Percentiles rank a stretch among this genome's conserved stretches.
Conservation (phyloP, 2,888 invertebrate genomes). For the Brenthis hecate region DNA sequence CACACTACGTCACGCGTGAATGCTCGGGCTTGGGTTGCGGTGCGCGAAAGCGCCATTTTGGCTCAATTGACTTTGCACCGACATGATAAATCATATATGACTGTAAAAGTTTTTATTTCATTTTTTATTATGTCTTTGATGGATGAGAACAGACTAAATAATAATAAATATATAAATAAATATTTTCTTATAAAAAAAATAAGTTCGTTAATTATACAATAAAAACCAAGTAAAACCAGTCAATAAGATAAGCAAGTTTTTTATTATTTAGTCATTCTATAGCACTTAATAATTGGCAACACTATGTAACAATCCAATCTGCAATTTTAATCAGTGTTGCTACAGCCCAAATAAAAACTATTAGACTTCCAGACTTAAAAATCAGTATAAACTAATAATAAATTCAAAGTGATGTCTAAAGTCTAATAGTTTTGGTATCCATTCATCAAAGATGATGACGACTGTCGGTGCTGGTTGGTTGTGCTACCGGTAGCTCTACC, state of each 20-base stretch:
- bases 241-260: neutral
- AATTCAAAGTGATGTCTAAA: no score
- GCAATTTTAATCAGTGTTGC: constrained; percentile 38
- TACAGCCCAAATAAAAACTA: constrained; percentile 24
- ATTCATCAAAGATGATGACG: constrained; percentile 26
- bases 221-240: no score
- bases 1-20: constrained; percentile 77
- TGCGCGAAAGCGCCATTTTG: constrained; percentile 47
- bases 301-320: constrained; percentile 36
- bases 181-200: neutral
- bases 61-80: constrained; percentile 36
- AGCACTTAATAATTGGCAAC: constrained; percentile 37
- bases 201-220: no score
- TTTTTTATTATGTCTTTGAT: constrained; percentile 28
- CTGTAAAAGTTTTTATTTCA: neutral
- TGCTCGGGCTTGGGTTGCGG: constrained; percentile 81
- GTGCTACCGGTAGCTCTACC: constrained; percentile 28
- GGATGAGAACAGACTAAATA: constrained; percentile 34
- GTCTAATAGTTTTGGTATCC: constrained; percentile 19
- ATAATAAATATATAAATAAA: constrained; percentile 10
- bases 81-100: constrained; percentile 4
- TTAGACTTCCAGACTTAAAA: constrained; percentile 9
- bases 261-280: constrained; percentile 30
- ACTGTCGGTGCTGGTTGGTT: constrained; percentile 40
- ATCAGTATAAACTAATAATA: no score